These are phyloP conservation scores for Erebia epiphron DNA, from an alignment of 2,888 invertebrate genomes.

Conservation along the genomic window DNA sequence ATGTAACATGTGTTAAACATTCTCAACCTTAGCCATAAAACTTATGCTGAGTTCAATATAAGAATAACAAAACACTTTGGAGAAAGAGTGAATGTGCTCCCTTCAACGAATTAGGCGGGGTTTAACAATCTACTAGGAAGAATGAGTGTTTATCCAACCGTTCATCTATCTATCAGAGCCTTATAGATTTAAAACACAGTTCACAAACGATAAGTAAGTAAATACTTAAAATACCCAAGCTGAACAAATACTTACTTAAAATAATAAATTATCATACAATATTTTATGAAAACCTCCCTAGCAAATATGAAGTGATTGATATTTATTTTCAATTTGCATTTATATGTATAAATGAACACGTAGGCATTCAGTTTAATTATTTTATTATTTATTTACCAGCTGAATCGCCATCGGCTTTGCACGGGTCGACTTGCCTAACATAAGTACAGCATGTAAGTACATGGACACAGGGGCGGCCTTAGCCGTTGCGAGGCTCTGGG, in stretches of 20 bases:
- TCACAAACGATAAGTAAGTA: no score
- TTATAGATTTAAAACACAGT: no score
- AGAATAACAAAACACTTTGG: background rate
- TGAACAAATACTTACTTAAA: no score
- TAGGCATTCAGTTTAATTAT: background rate
- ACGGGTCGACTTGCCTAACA: no score
- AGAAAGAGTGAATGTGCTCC: background rate
- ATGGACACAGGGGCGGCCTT: no score
- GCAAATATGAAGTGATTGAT: background rate
- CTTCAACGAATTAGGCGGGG: background rate
- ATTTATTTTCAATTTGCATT: slow-evolving; percentile 15
- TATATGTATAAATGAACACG: background rate
- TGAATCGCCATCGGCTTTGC: no score
- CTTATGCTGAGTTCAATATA: background rate
- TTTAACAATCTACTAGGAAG: no score
- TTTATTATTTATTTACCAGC: background rate
- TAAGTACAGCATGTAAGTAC: no score
- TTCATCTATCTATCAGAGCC: no score
- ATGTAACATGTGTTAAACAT: slow-evolving; percentile 4
- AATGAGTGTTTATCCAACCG: background rate
- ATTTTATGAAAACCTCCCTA: background rate
- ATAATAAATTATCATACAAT: no score
- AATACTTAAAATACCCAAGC: no score
- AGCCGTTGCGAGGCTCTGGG: no score
- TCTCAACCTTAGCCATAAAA: background rate